Percentiles rank a stretch among this genome's conserved stretches.
phyloP scores from a whole-genome alignment of 2,797 vertebrate species.

The Neomorphus geoffroyi region DNA sequence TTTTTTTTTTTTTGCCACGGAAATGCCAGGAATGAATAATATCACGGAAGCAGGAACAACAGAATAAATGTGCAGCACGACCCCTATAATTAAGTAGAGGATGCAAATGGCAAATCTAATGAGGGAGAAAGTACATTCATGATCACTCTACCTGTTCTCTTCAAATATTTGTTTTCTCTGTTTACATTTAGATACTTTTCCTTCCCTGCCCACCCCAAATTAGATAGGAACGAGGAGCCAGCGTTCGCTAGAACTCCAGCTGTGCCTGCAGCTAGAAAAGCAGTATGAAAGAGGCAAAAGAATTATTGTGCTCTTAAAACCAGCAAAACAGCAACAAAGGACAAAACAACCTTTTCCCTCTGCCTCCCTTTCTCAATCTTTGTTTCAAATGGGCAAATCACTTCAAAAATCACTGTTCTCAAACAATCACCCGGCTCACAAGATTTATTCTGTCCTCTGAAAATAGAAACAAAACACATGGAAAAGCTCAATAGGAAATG shows the following conservation, averaged over 20 bases:
- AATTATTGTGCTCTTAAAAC: background rate
- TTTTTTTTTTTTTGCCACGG: background rate
- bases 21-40: conserved; percentile 19
- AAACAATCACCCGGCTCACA: background rate
- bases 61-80: background rate
- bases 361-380: background rate
- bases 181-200: background rate
- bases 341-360: conserved; percentile 8
- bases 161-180: conserved; percentile 28
- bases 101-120: conserved; percentile 16
- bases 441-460: background rate
- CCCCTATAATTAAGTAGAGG: conserved; percentile 26
- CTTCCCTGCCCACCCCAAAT: background rate
- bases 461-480: background rate
- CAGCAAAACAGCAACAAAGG: conserved; percentile 4
- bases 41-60: background rate
- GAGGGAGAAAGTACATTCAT: background rate
- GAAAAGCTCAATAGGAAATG: background rate
- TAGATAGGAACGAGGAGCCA: background rate
- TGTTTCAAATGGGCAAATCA: conserved; percentile 40
- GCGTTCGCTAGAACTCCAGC: conserved; percentile 13
- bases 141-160: background rate
- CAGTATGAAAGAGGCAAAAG: background rate
- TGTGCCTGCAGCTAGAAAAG: conserved; percentile 5
- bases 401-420: conserved; percentile 32